Percentiles rank a stretch among this genome's conserved stretches.
These are phyloP conservation scores for Paracentrotus lividus DNA, from an alignment of 53 echinoderm and acorn worm species.

Conservation along the genomic window DNA sequence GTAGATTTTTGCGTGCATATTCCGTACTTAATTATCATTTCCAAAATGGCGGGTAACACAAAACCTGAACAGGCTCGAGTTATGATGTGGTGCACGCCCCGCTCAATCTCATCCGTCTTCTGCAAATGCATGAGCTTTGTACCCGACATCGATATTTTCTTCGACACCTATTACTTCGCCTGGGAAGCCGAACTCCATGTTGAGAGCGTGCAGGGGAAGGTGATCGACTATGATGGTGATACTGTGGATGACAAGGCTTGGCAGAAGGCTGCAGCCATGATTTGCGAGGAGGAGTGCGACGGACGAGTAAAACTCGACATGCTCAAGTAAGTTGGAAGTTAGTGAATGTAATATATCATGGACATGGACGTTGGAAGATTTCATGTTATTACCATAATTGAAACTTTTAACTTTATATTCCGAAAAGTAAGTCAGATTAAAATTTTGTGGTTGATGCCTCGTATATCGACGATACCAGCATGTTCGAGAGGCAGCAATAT, in stretches of 20 bases:
- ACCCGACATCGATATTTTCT: slow-evolving; percentile 60
- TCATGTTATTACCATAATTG: too few species aligned
- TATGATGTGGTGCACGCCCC: slow-evolving; percentile 64
- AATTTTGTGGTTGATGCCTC: too few species aligned
- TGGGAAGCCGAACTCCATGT: slow-evolving; percentile 31
- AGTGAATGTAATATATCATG: too few species aligned
- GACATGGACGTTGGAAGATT: too few species aligned
- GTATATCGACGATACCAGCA: too few species aligned
- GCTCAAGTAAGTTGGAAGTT: slow-evolving; percentile 50
- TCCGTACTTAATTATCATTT: background rate
- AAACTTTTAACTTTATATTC: too few species aligned
- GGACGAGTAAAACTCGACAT: slow-evolving; percentile 35
- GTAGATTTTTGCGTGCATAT: background rate
- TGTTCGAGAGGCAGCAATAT: too few species aligned
- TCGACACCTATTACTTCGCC: slow-evolving; percentile 56
- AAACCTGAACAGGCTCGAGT: background rate
- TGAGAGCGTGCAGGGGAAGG: background rate
- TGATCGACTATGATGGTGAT: slow-evolving; percentile 13
- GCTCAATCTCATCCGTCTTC: slow-evolving; percentile 56
- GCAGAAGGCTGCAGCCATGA: slow-evolving; percentile 50
- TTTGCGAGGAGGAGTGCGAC: slow-evolving; percentile 36
- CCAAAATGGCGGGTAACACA: background rate
- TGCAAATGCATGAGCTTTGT: slow-evolving; percentile 64
- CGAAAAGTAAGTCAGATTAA: too few species aligned
- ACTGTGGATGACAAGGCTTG: slow-evolving; percentile 12